Evolutionary conservation across 2,113 vertebrate species (phyloP).

Genomic region (Salvelinus alpinus): DNA sequence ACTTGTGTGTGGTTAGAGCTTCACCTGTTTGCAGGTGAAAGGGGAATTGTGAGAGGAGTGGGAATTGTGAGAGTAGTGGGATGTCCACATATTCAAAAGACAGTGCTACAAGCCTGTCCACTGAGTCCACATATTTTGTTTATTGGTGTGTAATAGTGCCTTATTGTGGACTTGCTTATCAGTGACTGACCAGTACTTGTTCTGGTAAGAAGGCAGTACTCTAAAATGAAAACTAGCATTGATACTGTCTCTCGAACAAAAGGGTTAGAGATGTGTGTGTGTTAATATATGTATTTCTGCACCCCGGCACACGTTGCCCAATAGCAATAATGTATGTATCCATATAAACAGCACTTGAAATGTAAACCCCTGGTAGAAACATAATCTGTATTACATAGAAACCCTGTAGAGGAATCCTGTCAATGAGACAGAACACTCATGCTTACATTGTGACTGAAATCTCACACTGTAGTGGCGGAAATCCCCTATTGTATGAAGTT

Average conservation of each 20-base stretch:
- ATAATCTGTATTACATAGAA: not conserved
- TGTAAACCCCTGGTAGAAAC: too few species aligned
- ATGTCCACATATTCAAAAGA: not conserved
- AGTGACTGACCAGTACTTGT: not conserved
- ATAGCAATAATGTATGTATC: not conserved
- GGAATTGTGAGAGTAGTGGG: not conserved
- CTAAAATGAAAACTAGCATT: not conserved
- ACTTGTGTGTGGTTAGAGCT: not conserved
- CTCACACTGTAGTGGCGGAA: too few species aligned
- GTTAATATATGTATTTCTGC: not conserved
- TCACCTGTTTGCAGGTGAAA: not conserved
- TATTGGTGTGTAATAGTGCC: not conserved
- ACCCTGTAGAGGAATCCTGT: not conserved
- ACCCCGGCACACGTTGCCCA: not conserved
- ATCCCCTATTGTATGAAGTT: too few species aligned
- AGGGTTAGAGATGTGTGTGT: not conserved
- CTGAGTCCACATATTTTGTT: too few species aligned
- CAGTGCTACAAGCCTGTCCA: not conserved
- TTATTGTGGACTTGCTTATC: not conserved
- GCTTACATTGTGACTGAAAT: too few species aligned
- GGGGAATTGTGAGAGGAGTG: not conserved
- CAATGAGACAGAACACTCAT: not conserved
- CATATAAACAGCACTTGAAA: not conserved
- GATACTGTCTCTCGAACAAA: not conserved
- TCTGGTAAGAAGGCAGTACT: not conserved